Conservation (phyloP, 2,797 vertebrate species). For the Enteromius unitaeniatus region DNA sequence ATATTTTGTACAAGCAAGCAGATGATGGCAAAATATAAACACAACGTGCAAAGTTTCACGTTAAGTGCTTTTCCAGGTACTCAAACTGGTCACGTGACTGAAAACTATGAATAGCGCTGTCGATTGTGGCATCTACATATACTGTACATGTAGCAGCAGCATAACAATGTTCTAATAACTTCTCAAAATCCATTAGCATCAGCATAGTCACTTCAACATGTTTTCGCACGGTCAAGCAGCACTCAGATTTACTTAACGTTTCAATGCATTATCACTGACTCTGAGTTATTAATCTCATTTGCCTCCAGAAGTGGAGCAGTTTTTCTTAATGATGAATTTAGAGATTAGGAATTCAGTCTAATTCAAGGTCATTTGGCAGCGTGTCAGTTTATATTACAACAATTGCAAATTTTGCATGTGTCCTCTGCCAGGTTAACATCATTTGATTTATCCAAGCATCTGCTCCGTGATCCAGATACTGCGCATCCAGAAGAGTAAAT, state of each 20-base stretch:
- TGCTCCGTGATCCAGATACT: conserved; percentile 30
- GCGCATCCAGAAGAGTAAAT: conserved; percentile 33
- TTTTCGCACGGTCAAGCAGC: background rate
- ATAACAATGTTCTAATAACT: background rate
- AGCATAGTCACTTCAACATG: background rate
- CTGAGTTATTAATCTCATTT: conserved; percentile 73
- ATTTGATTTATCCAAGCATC: conserved; percentile 60
- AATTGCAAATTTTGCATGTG: conserved; percentile 42
- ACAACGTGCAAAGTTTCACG: no score
- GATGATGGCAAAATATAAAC: no score
- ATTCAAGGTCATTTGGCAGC: conserved; percentile 58
- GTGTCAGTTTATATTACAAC: conserved; percentile 55
- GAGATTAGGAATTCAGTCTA: conserved; percentile 51
- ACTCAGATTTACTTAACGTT: background rate
- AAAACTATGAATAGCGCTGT: no score
- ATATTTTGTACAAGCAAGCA: no score
- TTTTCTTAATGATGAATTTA: conserved; percentile 68
- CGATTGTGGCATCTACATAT: background rate
- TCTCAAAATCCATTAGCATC: background rate
- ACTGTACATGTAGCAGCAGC: background rate
- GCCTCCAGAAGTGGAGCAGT: conserved; percentile 62
- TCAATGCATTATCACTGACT: conserved; percentile 67
- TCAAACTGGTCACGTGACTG: no score
- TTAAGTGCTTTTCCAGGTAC: no score
- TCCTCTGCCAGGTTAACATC: conserved; percentile 50